A percentile compares a stretch with the other conserved stretches of the same genome.
Conservation (phyloP, 2,797 vertebrate species). For the Typhlichthys eigenmanni region DNA sequence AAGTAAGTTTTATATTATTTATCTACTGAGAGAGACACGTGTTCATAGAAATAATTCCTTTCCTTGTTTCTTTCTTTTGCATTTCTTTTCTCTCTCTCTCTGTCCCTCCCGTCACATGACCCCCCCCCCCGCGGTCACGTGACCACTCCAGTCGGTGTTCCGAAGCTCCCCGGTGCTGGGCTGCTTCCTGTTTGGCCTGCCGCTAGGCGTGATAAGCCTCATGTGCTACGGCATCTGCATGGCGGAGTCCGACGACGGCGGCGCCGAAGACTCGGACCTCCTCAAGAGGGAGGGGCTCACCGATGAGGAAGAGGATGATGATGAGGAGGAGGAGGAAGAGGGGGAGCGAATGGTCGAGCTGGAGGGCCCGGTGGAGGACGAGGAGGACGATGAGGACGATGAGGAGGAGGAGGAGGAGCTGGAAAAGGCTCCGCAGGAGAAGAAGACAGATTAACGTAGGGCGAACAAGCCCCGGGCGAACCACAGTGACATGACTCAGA, state of each 20-base stretch:
- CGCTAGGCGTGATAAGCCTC: slow-evolving; percentile 96
- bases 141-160: slow-evolving; percentile 87
- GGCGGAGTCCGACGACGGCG: slow-evolving; percentile 84
- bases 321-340: slow-evolving; percentile 69
- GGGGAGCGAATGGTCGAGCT: slow-evolving; percentile 46
- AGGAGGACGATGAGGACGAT: slow-evolving; percentile 59
- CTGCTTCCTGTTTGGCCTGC: slow-evolving; percentile 97
- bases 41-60: not conserved
- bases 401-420: slow-evolving; percentile 61
- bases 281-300: slow-evolving; percentile 80
- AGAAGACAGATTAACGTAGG: slow-evolving; percentile 89
- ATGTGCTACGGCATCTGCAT: slow-evolving; percentile 99
- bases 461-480: slow-evolving; percentile 50
- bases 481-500: slow-evolving; percentile 18
- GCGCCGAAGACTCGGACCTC: slow-evolving; percentile 78
- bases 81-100: not conserved
- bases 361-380: slow-evolving; percentile 37
- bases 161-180: slow-evolving; percentile 94
- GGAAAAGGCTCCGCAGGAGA: slow-evolving; percentile 84
- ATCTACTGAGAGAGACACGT: too few species aligned
- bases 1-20: not conserved
- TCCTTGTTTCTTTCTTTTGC: not conserved
- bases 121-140: slow-evolving; percentile 10
- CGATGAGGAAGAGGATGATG: slow-evolving; percentile 81
- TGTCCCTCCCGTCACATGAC: slow-evolving; percentile 21